A percentile compares a stretch with the other conserved stretches of the same genome.
Conservation (phyloP, 2,888 invertebrate genomes). For the Lithophane semibrunnea region DNA sequence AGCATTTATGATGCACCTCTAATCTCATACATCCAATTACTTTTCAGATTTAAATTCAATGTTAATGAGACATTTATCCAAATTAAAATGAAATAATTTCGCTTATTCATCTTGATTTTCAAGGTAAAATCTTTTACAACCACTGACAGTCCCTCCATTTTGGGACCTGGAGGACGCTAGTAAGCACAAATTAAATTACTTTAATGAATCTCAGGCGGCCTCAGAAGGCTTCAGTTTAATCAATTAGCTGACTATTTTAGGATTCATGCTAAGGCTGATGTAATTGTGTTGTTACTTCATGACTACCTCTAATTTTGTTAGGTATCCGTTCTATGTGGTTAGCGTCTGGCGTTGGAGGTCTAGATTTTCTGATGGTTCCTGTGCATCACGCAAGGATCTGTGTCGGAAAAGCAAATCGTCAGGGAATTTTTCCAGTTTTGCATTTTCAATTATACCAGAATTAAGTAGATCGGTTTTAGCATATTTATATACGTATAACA, state of each 20-base stretch:
- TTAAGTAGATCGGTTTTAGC: too few species aligned
- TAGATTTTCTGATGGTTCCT: too few species aligned
- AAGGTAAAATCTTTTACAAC: conserved; percentile 35
- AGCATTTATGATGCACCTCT: background rate
- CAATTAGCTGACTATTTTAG: conserved; percentile 60
- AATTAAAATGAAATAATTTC: background rate
- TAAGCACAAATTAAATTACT: conserved; percentile 56
- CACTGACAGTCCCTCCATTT: conserved; percentile 35
- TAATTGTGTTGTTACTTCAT: conserved; percentile 18
- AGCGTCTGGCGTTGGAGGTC: too few species aligned
- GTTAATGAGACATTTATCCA: background rate
- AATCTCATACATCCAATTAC: background rate
- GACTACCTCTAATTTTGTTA: background rate
- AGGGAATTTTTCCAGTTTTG: too few species aligned
- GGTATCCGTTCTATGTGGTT: background rate
- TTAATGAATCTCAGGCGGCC: conserved; percentile 35
- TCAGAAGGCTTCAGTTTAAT: conserved; percentile 32
- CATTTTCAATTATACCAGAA: too few species aligned
- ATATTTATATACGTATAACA: too few species aligned
- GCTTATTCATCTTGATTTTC: background rate
- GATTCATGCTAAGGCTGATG: conserved; percentile 25
- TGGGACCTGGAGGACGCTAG: conserved; percentile 41
- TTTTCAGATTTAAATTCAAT: background rate
- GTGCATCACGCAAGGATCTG: too few species aligned
- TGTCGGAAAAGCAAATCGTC: too few species aligned